phyloP scores from a whole-genome alignment of 2,888 invertebrate genomes.

The Eudasyphora cyanicolor region DNA sequence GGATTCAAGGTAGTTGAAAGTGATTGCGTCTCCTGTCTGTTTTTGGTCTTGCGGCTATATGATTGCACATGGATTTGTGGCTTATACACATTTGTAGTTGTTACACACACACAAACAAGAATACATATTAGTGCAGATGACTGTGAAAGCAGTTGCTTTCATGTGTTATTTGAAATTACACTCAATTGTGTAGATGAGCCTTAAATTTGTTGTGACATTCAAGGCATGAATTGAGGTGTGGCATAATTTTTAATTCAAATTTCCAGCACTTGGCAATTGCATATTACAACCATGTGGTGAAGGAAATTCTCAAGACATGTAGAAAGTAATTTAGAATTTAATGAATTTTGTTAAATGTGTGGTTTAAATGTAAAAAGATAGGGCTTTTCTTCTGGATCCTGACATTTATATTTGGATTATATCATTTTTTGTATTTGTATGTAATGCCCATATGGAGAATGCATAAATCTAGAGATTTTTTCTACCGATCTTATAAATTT shows the following conservation, averaged over 20 bases:
- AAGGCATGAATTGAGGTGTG: background rate
- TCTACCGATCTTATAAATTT: too few species aligned
- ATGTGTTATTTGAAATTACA: constrained; percentile 25
- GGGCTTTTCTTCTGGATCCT: too few species aligned
- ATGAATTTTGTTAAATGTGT: too few species aligned
- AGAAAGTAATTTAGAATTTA: too few species aligned
- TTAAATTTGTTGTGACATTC: constrained; percentile 33
- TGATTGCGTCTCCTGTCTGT: constrained; percentile 41
- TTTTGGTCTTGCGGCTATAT: constrained; percentile 50
- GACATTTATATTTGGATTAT: too few species aligned
- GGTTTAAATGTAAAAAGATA: too few species aligned
- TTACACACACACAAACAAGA: background rate
- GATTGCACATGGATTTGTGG: constrained; percentile 46
- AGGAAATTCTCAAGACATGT: too few species aligned
- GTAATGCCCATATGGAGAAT: too few species aligned
- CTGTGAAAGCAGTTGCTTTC: background rate
- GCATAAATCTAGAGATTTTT: too few species aligned
- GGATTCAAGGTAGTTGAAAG: constrained; percentile 44
- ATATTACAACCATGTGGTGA: too few species aligned
- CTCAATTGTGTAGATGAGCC: background rate
- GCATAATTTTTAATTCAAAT: background rate
- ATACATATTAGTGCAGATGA: background rate
- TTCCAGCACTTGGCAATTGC: too few species aligned
- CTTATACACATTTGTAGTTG: constrained; percentile 32
- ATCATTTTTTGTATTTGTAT: too few species aligned